These are phyloP conservation scores for Oryzias curvinotus DNA, from an alignment of 2,113 vertebrate species.

Conservation along the genomic window DNA sequence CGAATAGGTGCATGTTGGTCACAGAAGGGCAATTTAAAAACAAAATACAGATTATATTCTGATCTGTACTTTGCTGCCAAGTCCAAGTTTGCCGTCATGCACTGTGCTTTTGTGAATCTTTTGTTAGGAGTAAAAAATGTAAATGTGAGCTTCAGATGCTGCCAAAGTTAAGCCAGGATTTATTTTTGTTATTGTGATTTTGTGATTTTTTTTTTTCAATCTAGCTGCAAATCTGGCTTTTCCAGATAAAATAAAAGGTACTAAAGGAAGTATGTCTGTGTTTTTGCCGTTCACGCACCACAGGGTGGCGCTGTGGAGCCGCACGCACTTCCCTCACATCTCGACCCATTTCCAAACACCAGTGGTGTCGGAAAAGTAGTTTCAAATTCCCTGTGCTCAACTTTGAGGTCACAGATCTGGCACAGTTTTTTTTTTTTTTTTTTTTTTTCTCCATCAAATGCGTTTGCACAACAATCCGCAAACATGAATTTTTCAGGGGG, in stretches of 20 bases:
- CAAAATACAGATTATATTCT: neutral
- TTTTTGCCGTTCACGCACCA: constrained; percentile 19
- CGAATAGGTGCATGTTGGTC: neutral
- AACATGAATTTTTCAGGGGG: constrained; percentile 59
- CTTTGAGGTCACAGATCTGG: constrained; percentile 53
- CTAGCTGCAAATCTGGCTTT: constrained; percentile 16
- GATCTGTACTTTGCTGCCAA: no score
- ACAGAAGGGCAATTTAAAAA: neutral
- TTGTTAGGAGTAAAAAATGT: constrained; percentile 8
- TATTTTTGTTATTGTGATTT: constrained; percentile 19
- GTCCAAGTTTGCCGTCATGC: constrained; percentile 13
- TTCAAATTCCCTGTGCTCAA: constrained; percentile 24
- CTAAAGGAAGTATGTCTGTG: neutral
- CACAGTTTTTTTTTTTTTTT: constrained; percentile 28
- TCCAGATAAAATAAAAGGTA: constrained; percentile 34
- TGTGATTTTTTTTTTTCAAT: constrained; percentile 21
- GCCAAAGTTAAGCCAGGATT: constrained; percentile 34
- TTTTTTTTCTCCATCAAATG: constrained; percentile 33
- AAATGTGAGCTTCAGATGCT: constrained; percentile 9
- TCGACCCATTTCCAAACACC: constrained; percentile 34
- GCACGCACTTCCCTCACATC: neutral
- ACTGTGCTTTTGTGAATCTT: constrained; percentile 33
- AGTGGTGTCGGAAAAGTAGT: constrained; percentile 5
- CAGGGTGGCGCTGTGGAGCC: constrained; percentile 57
- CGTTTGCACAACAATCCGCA: constrained; percentile 26